phyloP scores from a whole-genome alignment of 1,140 invertebrate species.

The Diachasmimorpha longicaudata region DNA sequence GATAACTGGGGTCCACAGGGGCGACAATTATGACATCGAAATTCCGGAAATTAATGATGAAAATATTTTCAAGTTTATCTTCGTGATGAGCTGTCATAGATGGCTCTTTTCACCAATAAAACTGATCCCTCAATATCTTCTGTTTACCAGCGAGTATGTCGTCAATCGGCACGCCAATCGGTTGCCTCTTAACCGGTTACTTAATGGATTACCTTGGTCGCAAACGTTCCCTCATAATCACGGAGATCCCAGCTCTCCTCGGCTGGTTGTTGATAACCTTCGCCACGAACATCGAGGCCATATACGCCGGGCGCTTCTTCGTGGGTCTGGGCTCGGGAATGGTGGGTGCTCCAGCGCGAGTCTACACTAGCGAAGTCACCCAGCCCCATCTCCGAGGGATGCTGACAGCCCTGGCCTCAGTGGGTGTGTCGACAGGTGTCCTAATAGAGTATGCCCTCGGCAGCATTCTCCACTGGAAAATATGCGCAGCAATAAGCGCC shows the following conservation, averaged over 20 bases:
- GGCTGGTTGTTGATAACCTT: constrained; percentile 72
- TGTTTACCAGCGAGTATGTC: constrained; percentile 70
- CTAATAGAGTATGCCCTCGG: constrained; percentile 71
- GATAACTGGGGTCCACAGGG: too few relatives aligned
- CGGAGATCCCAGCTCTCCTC: constrained; percentile 71
- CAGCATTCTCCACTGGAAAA: constrained; percentile 66
- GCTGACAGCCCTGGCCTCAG: constrained; percentile 69
- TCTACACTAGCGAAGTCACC: constrained; percentile 73
- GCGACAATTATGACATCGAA: too few relatives aligned
- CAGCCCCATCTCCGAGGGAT: constrained; percentile 74
- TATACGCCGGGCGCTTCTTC: constrained; percentile 70
- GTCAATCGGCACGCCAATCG: constrained; percentile 74
- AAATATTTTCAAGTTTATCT: too few relatives aligned
- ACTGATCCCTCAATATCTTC: not conserved
- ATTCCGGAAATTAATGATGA: too few relatives aligned
- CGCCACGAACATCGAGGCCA: constrained; percentile 67
- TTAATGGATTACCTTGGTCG: constrained; percentile 75
- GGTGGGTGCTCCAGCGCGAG: constrained; percentile 72
- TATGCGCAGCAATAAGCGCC: constrained; percentile 67
- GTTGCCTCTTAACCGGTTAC: constrained; percentile 73
- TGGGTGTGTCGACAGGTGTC: constrained; percentile 69
- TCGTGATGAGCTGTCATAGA: too few relatives aligned
- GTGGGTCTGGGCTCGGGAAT: constrained; percentile 73
- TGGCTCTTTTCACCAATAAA: too few relatives aligned
- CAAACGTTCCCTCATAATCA: constrained; percentile 70